These are phyloP conservation scores for Erebia ligea DNA, from an alignment of 2,888 invertebrate genomes.

Conservation along the genomic window DNA sequence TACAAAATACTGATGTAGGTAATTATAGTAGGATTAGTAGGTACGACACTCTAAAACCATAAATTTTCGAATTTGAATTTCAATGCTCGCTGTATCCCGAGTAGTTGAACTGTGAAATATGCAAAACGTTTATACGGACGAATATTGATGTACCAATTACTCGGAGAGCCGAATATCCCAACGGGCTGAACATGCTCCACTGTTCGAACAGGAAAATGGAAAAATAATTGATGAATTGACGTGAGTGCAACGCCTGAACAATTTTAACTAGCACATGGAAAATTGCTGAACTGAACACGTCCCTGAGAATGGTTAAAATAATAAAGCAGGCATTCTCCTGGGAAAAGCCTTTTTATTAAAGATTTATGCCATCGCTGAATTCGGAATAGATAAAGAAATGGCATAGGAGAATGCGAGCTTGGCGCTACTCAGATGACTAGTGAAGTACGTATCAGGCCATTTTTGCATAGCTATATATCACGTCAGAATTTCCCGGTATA, in stretches of 20 bases:
- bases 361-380: no score
- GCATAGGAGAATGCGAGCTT: no score
- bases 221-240: slow-evolving; percentile 58
- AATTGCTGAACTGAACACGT: slow-evolving; percentile 13
- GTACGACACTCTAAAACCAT: neutral
- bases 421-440: no score
- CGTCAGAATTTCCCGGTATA: no score
- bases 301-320: slow-evolving; percentile 12
- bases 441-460: no score
- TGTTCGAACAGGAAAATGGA: slow-evolving; percentile 45
- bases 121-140: slow-evolving; percentile 55
- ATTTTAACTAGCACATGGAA: slow-evolving; percentile 42
- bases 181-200: slow-evolving; percentile 32
- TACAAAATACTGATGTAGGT: no score
- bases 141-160: slow-evolving; percentile 69
- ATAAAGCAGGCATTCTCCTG: neutral
- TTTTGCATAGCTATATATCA: no score
- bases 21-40: neutral
- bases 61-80: slow-evolving; percentile 2
- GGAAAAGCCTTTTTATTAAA: neutral
- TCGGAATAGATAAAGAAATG: no score
- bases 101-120: slow-evolving; percentile 56
- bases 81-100: slow-evolving; percentile 33
- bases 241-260: slow-evolving; percentile 49
- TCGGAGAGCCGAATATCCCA: slow-evolving; percentile 51